Conservation (phyloP, 2,113 vertebrate genomes). For the Camarhynchus parvulus region DNA sequence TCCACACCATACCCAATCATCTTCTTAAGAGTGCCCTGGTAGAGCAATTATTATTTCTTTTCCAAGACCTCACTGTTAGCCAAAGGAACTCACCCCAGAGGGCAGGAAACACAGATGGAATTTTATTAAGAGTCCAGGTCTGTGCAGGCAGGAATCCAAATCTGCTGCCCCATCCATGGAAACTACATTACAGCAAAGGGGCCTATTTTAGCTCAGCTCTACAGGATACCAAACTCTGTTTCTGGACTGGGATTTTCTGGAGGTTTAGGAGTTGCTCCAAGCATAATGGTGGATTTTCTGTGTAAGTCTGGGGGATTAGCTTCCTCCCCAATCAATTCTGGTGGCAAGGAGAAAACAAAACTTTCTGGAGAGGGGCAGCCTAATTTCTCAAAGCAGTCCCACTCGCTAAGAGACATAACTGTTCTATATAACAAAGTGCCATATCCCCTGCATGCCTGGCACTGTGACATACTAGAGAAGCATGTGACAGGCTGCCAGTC, state of each 20-base stretch:
- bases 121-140: conserved; percentile 31
- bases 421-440: neutral
- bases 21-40: neutral
- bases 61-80: conserved; percentile 22
- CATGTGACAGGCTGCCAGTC: neutral
- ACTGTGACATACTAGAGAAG: neutral
- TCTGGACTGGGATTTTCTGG: neutral
- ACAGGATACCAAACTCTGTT: neutral
- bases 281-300: neutral
- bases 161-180: neutral
- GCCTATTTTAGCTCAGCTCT: conserved; percentile 8
- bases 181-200: neutral
- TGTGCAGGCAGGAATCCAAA: neutral
- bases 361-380: neutral
- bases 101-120: conserved; percentile 58
- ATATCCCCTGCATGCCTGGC: neutral
- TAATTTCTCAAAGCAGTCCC: neutral
- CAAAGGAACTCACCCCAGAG: neutral
- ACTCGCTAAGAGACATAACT: neutral
- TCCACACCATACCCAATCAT: neutral
- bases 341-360: neutral
- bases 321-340: neutral
- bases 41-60: neutral
- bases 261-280: neutral
- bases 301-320: neutral